A percentile compares a stretch with the other conserved stretches of the same genome.
Conservation (phyloP, 1,140 invertebrate species). For the Cyrtorhinus lividipennis region DNA sequence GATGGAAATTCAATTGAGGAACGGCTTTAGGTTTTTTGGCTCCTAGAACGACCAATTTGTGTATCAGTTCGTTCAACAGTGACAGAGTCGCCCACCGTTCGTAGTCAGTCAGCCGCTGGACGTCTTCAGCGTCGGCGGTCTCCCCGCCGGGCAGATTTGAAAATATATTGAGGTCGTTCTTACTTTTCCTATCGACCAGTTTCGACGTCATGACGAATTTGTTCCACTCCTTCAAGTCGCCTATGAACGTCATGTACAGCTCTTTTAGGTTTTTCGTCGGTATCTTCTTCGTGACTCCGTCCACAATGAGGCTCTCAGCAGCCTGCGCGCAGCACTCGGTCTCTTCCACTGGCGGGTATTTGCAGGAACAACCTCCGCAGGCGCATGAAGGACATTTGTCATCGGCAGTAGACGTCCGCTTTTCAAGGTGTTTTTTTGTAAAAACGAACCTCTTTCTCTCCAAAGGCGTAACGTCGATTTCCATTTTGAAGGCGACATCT, state of each 20-base stretch:
- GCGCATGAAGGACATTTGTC: neutral
- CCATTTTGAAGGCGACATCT: neutral
- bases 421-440: neutral
- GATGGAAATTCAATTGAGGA: conserved; percentile 7
- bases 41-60: conserved; percentile 5
- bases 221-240: neutral
- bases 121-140: neutral
- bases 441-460: neutral
- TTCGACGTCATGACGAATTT: neutral
- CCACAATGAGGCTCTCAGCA: neutral
- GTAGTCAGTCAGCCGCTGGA: conserved; percentile 1
- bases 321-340: neutral
- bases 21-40: conserved; percentile 9
- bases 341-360: neutral
- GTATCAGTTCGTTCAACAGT: conserved; percentile 2
- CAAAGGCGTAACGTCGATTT: neutral
- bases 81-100: conserved; percentile 1
- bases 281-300: neutral
- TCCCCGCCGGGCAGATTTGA: neutral
- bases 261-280: neutral
- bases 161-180: neutral
- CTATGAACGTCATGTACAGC: neutral
- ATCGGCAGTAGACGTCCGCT: neutral
- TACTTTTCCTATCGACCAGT: neutral
- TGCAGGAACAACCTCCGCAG: neutral